phyloP scores from a whole-genome alignment of 2,888 invertebrate species.

The Mythimna vitellina region DNA sequence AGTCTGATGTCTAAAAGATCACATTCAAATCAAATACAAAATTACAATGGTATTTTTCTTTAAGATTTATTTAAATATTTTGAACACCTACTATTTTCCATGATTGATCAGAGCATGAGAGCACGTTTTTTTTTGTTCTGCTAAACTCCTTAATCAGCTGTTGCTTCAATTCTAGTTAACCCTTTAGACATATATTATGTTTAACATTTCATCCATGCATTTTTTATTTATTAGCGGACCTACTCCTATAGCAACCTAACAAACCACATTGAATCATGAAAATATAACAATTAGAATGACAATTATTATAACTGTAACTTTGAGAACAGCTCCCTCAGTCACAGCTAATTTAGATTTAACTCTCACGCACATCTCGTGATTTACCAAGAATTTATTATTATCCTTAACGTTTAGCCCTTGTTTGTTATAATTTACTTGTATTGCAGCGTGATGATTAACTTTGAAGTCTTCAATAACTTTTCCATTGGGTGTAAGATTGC shows the following conservation, averaged over 20 bases:
- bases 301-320: conserved; percentile 3
- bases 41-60: too few relatives aligned
- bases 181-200: neutral
- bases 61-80: neutral
- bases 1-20: neutral
- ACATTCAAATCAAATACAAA: too few relatives aligned
- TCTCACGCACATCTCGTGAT: conserved; percentile 27
- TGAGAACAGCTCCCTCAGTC: conserved; percentile 22
- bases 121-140: neutral
- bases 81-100: neutral
- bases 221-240: neutral
- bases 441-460: neutral
- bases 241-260: too few relatives aligned
- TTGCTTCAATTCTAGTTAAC: neutral
- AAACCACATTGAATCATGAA: neutral
- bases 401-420: conserved; percentile 15
- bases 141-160: neutral
- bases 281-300: neutral
- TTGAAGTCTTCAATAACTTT: neutral
- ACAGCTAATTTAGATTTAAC: conserved; percentile 30
- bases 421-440: conserved; percentile 15
- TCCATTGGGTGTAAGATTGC: neutral
- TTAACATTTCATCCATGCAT: neutral
- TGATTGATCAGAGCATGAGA: neutral
- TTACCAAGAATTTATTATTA: conserved; percentile 37